Evolutionary conservation across 2,113 vertebrate genomes (phyloP), one percentile per base, ranked within the genome.

Genomic region (Microtus oregoni): DNA sequence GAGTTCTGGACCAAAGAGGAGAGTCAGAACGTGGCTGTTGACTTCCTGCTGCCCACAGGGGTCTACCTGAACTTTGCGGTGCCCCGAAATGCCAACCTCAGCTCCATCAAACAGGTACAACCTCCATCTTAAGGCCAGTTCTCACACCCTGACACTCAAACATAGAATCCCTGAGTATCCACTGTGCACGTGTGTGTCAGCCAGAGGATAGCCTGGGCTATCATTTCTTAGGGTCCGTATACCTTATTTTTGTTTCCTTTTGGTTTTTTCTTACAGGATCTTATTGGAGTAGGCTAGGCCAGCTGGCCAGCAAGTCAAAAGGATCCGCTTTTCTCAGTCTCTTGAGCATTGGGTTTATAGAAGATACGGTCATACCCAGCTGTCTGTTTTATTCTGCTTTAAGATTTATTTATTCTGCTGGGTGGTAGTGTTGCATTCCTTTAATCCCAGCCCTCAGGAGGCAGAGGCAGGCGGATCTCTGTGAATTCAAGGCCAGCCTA

Each of bases 31-130:
- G 99, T 99, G 97, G 97, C 97, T 38, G 99, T 99, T 96, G 99
- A 99, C 97, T 99, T 99, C 98, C 97, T 99, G 97, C 98, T 99
- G 97, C 99, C 99, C 41, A 99, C 99, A 0, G 99, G 99, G 85
- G 99, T 99, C 98, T 99, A 99, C 96, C 98, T 99, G 97, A 99
- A 99, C 96, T 99, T 99, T 97, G 97, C 98, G 0, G 99, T 99
- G 94, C 98, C 99, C 93, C 98, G 98, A 91, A 99, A 98, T 96
- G 99, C 99, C 97, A 99, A 99, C 98, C 99, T 99, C 98, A 98
- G 98, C 93, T 97, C 93, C 98, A 99, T 99, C 98, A 99, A 99
- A 96, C 99, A 99, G 98, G 99, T 99, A 99, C 3, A 20, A 28
- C 26, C 32, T 68, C 2, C 0, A 26, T 67, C 2, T 6, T 9